Evolutionary conservation across 2,888 invertebrate genomes (phyloP).

Genomic region (Copidosoma aretas): DNA sequence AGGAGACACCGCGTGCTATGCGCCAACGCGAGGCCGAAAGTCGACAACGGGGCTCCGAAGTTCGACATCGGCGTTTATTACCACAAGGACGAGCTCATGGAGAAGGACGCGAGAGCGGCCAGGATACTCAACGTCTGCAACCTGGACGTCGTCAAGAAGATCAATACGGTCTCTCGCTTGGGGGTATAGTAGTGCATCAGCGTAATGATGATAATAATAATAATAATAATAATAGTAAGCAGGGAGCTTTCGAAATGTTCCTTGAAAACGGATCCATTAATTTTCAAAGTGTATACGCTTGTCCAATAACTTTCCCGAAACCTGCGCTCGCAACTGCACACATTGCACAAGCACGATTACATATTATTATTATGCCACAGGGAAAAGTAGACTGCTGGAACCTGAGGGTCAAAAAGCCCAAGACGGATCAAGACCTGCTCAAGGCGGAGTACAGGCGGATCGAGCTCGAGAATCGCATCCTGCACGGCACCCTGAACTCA

Average conservation of each 20-base stretch:
- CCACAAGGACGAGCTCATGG: conserved; percentile 62
- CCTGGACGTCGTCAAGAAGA: conserved; percentile 67
- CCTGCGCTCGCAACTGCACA: too few species aligned
- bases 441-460: not conserved
- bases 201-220: too few species aligned
- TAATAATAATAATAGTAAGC: too few species aligned
- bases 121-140: conserved; percentile 64
- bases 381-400: conserved; percentile 54
- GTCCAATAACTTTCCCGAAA: too few species aligned
- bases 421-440: conserved; percentile 2
- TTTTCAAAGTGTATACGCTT: too few species aligned
- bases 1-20: conserved; percentile 38
- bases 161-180: conserved; percentile 68
- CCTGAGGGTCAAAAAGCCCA: not conserved
- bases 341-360: too few species aligned
- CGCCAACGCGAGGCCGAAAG: conserved; percentile 41
- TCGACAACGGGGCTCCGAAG: conserved; percentile 66
- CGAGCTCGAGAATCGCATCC: conserved; percentile 1
- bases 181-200: too few species aligned
- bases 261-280: too few species aligned
- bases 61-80: conserved; percentile 66
- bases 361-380: conserved; percentile 39
- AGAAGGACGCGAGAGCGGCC: conserved; percentile 60
- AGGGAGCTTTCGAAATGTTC: too few species aligned
- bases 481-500: conserved; percentile 3